These are phyloP conservation scores for Oegoconia quadripuncta DNA, from an alignment of 2,888 invertebrate genomes.

Conservation along the genomic window DNA sequence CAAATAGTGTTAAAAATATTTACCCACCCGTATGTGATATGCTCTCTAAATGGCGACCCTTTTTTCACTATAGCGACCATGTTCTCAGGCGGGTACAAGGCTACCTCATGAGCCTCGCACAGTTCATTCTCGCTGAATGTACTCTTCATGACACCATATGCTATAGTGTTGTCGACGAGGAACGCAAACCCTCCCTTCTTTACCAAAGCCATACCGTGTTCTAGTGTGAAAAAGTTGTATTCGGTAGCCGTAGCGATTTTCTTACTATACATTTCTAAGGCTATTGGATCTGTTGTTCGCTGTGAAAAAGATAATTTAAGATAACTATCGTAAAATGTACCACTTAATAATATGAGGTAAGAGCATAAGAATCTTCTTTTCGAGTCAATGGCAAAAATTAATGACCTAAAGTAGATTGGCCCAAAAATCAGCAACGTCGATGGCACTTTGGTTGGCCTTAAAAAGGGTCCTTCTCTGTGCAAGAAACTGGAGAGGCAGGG, in stretches of 20 bases:
- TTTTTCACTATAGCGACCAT: conserved; percentile 78
- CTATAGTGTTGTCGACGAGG: conserved; percentile 82
- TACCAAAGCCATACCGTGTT: conserved; percentile 78
- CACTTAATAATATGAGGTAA: no score
- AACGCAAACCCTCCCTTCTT: conserved; percentile 84
- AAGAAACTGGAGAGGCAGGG: no score
- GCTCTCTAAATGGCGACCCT: conserved; percentile 81
- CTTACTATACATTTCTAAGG: conserved; percentile 76
- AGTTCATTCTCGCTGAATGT: conserved; percentile 82
- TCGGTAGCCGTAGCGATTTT: conserved; percentile 64
- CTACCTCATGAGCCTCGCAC: conserved; percentile 83
- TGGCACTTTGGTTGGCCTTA: no score
- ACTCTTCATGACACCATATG: conserved; percentile 82
- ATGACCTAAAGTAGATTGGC: no score
- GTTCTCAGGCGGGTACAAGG: conserved; percentile 79
- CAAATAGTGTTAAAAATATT: no score
- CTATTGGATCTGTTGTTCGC: conserved; percentile 82
- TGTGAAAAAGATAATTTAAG: conserved; percentile 38
- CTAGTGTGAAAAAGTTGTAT: conserved; percentile 72
- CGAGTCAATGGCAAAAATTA: no score
- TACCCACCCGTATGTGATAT: conserved; percentile 79
- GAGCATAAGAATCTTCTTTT: no score
- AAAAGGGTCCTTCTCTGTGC: no score
- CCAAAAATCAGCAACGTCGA: no score
- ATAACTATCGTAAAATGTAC: no score